Conservation (phyloP, 2,113 vertebrate species). For the Camelus bactrianus region DNA sequence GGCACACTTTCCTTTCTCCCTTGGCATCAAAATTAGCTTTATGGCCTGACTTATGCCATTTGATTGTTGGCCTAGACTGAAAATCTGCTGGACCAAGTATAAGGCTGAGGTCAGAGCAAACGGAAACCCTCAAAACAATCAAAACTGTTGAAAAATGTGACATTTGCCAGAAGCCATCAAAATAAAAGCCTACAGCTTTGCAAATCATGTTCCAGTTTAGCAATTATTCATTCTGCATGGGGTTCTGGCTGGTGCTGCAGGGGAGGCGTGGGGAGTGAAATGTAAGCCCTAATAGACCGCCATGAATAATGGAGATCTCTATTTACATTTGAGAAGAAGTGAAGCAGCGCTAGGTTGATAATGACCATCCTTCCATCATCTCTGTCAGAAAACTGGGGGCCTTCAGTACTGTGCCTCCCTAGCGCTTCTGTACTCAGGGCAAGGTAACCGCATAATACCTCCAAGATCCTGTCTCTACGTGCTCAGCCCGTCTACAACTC, state of each 20-base stretch:
- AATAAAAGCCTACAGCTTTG: constrained; percentile 50
- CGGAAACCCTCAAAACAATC: constrained; percentile 31
- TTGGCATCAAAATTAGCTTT: background rate
- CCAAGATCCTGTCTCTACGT: background rate
- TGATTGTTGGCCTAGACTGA: constrained; percentile 26
- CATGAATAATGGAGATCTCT: constrained; percentile 63
- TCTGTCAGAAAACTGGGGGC: background rate
- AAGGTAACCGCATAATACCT: background rate
- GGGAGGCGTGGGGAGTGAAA: constrained; percentile 15
- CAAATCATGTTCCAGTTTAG: constrained; percentile 54
- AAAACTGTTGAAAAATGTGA: constrained; percentile 16
- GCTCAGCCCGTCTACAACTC: background rate
- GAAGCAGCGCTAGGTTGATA: constrained; percentile 49
- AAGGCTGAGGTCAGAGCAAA: constrained; percentile 40
- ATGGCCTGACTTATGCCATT: background rate
- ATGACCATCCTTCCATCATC: constrained; percentile 51
- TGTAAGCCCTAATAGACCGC: constrained; percentile 10
- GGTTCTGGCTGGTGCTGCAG: background rate
- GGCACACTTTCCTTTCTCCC: background rate
- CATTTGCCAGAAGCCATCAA: constrained; percentile 45
- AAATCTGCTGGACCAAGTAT: background rate
- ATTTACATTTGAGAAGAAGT: constrained; percentile 68
- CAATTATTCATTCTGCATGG: constrained; percentile 39
- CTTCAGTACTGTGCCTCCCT: constrained; percentile 8
- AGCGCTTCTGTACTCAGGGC: constrained; percentile 1